Percentiles rank a stretch among this genome's conserved stretches.
Conservation (phyloP, 2,113 vertebrate genomes). For the Uria lomvia region DNA sequence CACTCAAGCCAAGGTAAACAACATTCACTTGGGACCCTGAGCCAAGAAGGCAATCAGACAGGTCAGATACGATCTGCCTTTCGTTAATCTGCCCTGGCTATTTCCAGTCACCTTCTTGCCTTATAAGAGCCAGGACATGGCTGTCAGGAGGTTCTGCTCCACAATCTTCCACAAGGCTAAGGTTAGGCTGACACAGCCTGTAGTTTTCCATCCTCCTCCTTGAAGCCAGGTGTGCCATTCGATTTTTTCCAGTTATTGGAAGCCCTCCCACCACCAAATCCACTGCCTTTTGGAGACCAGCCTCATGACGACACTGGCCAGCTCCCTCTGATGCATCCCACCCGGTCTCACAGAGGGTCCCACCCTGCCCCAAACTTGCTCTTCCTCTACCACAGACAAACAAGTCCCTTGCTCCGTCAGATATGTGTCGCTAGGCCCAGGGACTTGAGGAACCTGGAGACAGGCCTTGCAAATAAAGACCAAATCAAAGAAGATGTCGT, state of each 20-base stretch:
- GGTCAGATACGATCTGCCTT: neutral
- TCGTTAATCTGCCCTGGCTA: neutral
- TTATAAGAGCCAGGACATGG: neutral
- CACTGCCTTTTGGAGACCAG: neutral
- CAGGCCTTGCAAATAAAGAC: neutral
- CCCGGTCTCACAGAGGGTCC: neutral
- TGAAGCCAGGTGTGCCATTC: neutral
- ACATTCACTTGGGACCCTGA: neutral
- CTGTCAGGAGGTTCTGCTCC: neutral
- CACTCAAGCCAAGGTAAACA: neutral
- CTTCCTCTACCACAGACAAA: fast-evolving
- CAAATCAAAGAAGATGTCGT: neutral
- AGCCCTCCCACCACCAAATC: neutral
- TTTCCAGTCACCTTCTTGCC: neutral
- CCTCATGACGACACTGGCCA: neutral
- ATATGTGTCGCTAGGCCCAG: fast-evolving
- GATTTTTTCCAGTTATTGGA: neutral
- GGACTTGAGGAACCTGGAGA: neutral
- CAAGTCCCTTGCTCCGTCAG: fast-evolving
- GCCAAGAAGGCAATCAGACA: neutral
- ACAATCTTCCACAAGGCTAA: neutral
- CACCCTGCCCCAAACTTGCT: neutral
- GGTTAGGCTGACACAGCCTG: neutral
- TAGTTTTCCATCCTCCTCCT: neutral
- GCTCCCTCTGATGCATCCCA: neutral